Conservation (phyloP, 2,888 invertebrate species). For the Hoplodrina ambigua region DNA sequence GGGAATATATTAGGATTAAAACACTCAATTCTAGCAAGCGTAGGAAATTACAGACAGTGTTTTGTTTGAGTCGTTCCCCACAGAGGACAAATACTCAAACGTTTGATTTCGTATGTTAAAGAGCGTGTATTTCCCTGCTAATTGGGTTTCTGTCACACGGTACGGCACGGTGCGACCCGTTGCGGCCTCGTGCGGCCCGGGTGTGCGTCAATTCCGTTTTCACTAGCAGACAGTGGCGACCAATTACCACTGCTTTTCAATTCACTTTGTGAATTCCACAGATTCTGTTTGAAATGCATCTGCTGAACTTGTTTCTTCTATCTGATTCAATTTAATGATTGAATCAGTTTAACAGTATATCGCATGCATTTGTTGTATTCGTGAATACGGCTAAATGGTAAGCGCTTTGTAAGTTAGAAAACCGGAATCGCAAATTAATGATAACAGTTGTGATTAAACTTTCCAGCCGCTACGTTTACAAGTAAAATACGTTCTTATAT, state of each 20-base stretch:
- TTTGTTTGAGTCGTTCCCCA: conserved; percentile 33
- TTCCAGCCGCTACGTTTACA: not conserved
- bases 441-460: not conserved
- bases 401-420: conserved; percentile 32
- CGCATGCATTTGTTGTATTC: conserved; percentile 50
- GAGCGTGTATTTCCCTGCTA: conserved; percentile 65
- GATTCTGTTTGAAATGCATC: conserved; percentile 55
- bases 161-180: conserved; percentile 3
- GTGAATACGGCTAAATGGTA: conserved; percentile 33
- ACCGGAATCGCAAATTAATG: conserved; percentile 22
- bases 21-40: conserved; percentile 1
- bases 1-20: conserved; percentile 14
- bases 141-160: conserved; percentile 69
- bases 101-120: conserved; percentile 63
- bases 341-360: conserved; percentile 11
- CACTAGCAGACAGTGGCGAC: conserved; percentile 49
- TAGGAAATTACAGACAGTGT: conserved; percentile 14
- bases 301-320: conserved; percentile 30
- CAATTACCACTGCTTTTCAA: conserved; percentile 72
- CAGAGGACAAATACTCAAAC: conserved; percentile 43
- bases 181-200: conserved; percentile 17
- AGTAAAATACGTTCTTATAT: not conserved
- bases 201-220: conserved; percentile 57
- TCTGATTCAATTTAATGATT: conserved; percentile 32
- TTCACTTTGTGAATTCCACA: conserved; percentile 74